Percentiles rank a stretch among this genome's conserved stretches.
phyloP scores from a whole-genome alignment of 2,888 invertebrate species.

The Coleophora deauratella region DNA sequence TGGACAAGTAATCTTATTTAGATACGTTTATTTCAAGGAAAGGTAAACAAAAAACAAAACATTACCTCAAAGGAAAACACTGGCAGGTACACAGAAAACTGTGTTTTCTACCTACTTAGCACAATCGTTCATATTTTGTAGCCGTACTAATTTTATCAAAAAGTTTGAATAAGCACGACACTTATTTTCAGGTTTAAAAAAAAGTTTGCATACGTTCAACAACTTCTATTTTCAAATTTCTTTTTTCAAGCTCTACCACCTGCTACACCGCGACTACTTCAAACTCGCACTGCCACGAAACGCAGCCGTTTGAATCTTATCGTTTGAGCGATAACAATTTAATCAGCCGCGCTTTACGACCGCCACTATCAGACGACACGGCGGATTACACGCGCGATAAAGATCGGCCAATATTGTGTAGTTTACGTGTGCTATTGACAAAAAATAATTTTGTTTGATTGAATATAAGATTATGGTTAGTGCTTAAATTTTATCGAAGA shows the following conservation, averaged over 20 bases:
- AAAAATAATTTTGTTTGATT: background rate
- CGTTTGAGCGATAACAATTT: slow-evolving; percentile 35
- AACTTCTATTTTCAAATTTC: background rate
- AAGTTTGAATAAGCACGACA: no score
- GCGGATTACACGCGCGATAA: slow-evolving; percentile 64
- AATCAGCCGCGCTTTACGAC: slow-evolving; percentile 69
- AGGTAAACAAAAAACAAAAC: no score
- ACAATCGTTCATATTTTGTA: no score
- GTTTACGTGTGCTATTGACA: background rate
- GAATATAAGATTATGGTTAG: background rate
- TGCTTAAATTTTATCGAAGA: background rate
- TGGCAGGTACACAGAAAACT: no score
- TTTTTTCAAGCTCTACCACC: background rate
- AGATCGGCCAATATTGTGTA: slow-evolving; percentile 31
- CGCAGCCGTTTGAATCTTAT: slow-evolving; percentile 1
- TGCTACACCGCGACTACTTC: no score
- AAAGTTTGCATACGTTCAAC: background rate
- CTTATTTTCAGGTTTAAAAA: no score
- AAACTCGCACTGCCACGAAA: slow-evolving; percentile 9
- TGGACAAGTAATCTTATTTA: no score
- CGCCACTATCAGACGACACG: slow-evolving; percentile 59
- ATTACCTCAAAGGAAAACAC: no score
- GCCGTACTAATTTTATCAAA: no score
- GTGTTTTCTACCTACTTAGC: no score
- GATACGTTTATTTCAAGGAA: no score